Evolutionary conservation across 2,888 invertebrate genomes (phyloP).

Genomic region (Drosophila ezoana): DNA sequence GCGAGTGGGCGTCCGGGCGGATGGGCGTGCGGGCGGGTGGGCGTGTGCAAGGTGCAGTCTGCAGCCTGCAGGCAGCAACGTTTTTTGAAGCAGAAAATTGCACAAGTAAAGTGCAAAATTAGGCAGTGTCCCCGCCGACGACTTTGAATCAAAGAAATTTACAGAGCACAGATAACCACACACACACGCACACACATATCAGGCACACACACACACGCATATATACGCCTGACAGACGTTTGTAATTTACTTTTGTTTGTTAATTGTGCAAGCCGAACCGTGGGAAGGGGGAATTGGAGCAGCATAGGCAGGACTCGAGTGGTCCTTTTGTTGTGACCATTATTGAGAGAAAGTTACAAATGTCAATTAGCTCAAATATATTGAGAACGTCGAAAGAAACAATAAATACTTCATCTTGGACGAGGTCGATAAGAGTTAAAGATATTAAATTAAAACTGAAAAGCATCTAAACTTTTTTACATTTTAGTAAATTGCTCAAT

Average conservation of each 20-base stretch:
- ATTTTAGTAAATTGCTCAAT: no score
- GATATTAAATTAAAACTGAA: not conserved
- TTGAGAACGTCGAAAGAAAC: not conserved
- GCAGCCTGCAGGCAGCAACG: conserved; percentile 45
- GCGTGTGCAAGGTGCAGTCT: not conserved
- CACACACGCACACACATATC: not conserved
- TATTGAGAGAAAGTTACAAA: not conserved
- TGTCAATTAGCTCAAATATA: conserved; percentile 18
- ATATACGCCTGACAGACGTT: conserved; percentile 29
- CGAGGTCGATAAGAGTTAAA: not conserved
- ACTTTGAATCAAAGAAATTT: conserved; percentile 49
- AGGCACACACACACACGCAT: not conserved
- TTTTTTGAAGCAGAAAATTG: conserved; percentile 61
- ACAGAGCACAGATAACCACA: conserved; percentile 12
- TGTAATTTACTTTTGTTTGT: conserved; percentile 62
- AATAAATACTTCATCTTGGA: not conserved
- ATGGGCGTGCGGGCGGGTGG: not conserved
- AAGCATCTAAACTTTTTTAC: no score
- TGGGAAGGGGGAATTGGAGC: not conserved
- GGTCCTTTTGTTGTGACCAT: conserved; percentile 24
- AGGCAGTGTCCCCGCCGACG: conserved; percentile 39
- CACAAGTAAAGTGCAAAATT: conserved; percentile 68
- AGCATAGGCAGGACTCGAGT: conserved; percentile 5
- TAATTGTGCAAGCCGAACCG: conserved; percentile 40
- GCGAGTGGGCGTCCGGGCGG: conserved; percentile 8